Evolutionary conservation across 2,888 invertebrate species (phyloP), one percentile per base, ranked within the genome.

Genomic region (Bellardia bayeri): DNA sequence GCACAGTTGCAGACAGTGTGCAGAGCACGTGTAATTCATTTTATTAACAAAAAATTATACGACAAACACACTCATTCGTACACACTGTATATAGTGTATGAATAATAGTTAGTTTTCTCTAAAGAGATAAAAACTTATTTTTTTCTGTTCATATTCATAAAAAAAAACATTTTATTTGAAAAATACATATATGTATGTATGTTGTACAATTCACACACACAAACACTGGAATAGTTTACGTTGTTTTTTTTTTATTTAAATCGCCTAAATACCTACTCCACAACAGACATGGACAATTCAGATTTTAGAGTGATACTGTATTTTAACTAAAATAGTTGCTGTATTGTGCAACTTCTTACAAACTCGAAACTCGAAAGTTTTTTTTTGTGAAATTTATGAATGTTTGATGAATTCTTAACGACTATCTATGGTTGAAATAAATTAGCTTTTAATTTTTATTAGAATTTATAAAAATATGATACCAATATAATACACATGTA

Each of bases 21-120:
- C 68, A n/a, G 42, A 74, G 63, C 86, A 86, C 86, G 86, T 86
- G 86, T 64, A 69, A 45, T 74, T 84, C 23, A 58, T 61, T 61
- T 61, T 69, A 16, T 33, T 16, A 30, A 54, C n/a, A n/a, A 78
- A 56, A 42, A 66, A n/a, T 16, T n/a, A n/a, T 11, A 16, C 14
- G 9, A 5, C 33, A 33, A 75, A 30, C 51, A 76, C 23, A 40
- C 5, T 54, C 16, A 42, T n/a, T 14, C 66, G 49, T 30, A 68
- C 66, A 66, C 13, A 42, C n/a, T 9, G 49, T 11, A 30, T 14
- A n/a, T 6, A 4, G 37, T 64, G 7, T n/a, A 40, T 64, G n/a
- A 40, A 64, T 64, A 64, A 71, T 54, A 45, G 30, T 51, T 51
- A 13, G 30, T 49, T 72, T 23, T 45, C 33, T 42, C 5, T 45